Conservation (phyloP, 1,140 invertebrate genomes). For the Spodoptera frugiperda region DNA sequence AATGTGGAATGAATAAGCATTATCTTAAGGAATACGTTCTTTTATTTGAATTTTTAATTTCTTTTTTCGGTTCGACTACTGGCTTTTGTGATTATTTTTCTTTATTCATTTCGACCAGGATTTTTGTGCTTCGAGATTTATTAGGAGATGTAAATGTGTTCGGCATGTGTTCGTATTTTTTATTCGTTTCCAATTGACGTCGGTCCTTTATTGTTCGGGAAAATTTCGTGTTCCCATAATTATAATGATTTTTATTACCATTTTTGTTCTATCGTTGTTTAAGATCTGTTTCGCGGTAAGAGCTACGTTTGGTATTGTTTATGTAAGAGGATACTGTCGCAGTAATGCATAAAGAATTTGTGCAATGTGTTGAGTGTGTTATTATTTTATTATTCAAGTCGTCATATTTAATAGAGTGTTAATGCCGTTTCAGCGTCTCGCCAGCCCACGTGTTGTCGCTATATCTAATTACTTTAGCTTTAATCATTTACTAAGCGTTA, state of each 20-base stretch:
- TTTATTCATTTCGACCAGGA: slow-evolving; percentile 67
- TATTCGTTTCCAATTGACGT: slow-evolving; percentile 53
- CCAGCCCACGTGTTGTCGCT: slow-evolving; percentile 49
- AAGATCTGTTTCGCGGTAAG: slow-evolving; percentile 42
- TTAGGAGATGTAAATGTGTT: slow-evolving; percentile 74
- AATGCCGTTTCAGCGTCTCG: slow-evolving; percentile 59
- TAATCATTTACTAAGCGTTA: not conserved
- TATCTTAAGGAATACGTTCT: slow-evolving; percentile 84
- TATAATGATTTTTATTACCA: slow-evolving; percentile 31
- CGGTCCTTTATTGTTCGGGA: slow-evolving; percentile 48
- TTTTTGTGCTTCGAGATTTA: slow-evolving; percentile 69
- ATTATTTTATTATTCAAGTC: slow-evolving; percentile 70
- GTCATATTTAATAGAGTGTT: slow-evolving; percentile 39
- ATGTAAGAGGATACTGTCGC: slow-evolving; percentile 48
- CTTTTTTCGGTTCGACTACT: slow-evolving; percentile 81
- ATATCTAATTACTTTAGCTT: slow-evolving; percentile 39
- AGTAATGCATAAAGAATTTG: slow-evolving; percentile 57
- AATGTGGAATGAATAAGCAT: slow-evolving; percentile 86
- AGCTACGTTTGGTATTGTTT: slow-evolving; percentile 54
- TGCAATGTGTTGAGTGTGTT: slow-evolving; percentile 76
- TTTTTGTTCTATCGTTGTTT: slow-evolving; percentile 43
- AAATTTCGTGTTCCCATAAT: slow-evolving; percentile 46
- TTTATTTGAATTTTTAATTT: slow-evolving; percentile 85
- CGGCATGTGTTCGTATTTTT: slow-evolving; percentile 48
- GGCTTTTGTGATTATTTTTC: slow-evolving; percentile 67